Evolutionary conservation across 1,140 invertebrate species (phyloP).

Genomic region (Mycetomoellerius zeteki): DNA sequence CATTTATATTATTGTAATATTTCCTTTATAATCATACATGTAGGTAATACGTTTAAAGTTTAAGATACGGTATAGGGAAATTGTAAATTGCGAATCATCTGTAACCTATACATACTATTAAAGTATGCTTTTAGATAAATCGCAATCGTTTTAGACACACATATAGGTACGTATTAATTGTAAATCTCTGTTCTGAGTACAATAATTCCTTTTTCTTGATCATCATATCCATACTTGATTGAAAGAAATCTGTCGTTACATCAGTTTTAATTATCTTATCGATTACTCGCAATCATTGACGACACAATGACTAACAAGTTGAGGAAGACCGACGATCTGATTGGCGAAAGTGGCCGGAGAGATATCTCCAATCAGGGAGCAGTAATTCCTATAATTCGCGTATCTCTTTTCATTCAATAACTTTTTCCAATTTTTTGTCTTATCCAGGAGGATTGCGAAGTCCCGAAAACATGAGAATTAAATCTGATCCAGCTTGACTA

Average conservation of each 20-base stretch:
- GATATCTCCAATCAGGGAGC: conserved; percentile 57
- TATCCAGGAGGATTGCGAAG: conserved; percentile 43
- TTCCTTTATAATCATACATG: conserved; percentile 72
- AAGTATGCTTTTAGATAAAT: conserved; percentile 22
- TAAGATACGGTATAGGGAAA: conserved; percentile 41
- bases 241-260: conserved; percentile 24
- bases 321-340: conserved; percentile 47
- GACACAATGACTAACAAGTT: background rate
- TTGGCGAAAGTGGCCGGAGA: conserved; percentile 69
- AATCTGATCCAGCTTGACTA: conserved; percentile 1
- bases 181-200: conserved; percentile 22
- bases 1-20: conserved; percentile 78
- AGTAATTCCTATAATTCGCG: conserved; percentile 1
- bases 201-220: conserved; percentile 21
- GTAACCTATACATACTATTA: conserved; percentile 8
- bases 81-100: conserved; percentile 26
- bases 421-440: conserved; percentile 1
- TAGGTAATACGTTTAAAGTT: conserved; percentile 69
- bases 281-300: conserved; percentile 47
- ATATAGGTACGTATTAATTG: conserved; percentile 31
- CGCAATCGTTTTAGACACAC: conserved; percentile 32
- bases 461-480: conserved; percentile 38
- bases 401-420: background rate
- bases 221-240: background rate
- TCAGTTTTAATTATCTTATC: conserved; percentile 36